Percentiles rank a stretch among this genome's conserved stretches.
phyloP scores from a whole-genome alignment of 2,797 vertebrate species.

The Hafferia zeledoni region DNA sequence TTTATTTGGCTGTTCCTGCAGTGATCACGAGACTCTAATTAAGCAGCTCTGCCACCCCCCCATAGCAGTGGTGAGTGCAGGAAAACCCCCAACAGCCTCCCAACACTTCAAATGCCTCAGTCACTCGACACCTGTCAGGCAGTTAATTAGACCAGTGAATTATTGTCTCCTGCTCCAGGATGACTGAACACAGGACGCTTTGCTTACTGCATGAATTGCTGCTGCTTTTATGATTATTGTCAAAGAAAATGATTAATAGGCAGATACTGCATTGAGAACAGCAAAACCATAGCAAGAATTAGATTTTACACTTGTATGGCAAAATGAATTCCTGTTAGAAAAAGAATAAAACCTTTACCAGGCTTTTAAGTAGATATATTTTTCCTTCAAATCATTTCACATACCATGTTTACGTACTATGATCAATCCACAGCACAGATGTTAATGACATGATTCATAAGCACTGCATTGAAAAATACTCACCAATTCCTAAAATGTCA shows the following conservation, averaged over 20 bases:
- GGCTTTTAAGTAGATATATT: not conserved
- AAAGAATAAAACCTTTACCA: not conserved
- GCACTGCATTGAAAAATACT: conserved; percentile 29
- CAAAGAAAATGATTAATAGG: conserved; percentile 8
- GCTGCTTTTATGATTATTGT: not conserved
- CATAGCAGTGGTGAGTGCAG: not conserved
- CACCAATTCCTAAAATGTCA: conserved; percentile 17
- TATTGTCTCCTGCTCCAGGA: not conserved
- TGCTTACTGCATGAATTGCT: not conserved
- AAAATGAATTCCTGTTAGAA: not conserved
- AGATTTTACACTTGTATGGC: not conserved
- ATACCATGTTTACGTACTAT: not conserved
- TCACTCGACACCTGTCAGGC: not conserved
- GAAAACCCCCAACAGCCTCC: not conserved
- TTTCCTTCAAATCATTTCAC: not conserved
- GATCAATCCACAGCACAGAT: not conserved
- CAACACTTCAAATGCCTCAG: not conserved
- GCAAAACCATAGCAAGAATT: not conserved
- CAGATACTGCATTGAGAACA: not conserved
- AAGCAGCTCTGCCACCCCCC: not conserved
- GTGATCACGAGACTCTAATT: not conserved
- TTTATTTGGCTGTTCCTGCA: not conserved
- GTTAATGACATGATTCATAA: not conserved
- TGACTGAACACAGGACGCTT: not conserved
- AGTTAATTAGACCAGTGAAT: not conserved